Conservation (phyloP, 2,888 invertebrate genomes). For the Rotaria magnacalcarata region DNA sequence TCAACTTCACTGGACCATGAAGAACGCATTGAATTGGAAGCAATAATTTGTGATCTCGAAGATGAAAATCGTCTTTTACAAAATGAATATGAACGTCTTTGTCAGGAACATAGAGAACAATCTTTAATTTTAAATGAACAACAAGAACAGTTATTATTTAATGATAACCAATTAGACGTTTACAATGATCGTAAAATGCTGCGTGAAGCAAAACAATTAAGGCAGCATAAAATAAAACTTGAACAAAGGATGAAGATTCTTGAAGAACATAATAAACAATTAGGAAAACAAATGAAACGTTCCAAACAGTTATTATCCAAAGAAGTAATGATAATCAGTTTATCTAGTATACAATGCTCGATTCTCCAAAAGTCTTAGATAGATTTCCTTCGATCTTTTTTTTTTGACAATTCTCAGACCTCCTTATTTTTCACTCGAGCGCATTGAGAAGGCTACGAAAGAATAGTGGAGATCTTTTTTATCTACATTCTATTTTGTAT, state of each 20-base stretch:
- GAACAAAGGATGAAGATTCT: constrained; percentile 96
- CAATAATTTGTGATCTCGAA: constrained; percentile 47
- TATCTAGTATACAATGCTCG: too few relatives aligned
- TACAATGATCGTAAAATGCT: constrained; percentile 2
- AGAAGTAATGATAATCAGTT: background rate
- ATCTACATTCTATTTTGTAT: background rate
- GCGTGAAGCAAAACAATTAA: constrained; percentile 66
- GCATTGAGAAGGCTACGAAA: too few relatives aligned
- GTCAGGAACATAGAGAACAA: constrained; percentile 10
- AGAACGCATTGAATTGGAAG: constrained; percentile 41
- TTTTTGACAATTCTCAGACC: too few relatives aligned
- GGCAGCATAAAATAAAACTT: constrained; percentile 89
- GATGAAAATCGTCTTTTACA: constrained; percentile 47
- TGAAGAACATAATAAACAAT: constrained; percentile 93
- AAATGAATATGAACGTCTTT: constrained; percentile 40
- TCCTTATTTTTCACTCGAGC: too few relatives aligned
- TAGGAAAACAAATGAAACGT: constrained; percentile 88
- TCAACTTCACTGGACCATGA: background rate
- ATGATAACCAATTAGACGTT: background rate
- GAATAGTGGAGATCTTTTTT: too few relatives aligned
- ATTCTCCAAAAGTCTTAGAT: too few relatives aligned
- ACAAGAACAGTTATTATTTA: background rate
- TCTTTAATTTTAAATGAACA: background rate
- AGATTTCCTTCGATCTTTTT: too few relatives aligned
- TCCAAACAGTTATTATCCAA: constrained; percentile 70